Conservation (phyloP, 1,140 invertebrate genomes). For the Platyura marginata region DNA sequence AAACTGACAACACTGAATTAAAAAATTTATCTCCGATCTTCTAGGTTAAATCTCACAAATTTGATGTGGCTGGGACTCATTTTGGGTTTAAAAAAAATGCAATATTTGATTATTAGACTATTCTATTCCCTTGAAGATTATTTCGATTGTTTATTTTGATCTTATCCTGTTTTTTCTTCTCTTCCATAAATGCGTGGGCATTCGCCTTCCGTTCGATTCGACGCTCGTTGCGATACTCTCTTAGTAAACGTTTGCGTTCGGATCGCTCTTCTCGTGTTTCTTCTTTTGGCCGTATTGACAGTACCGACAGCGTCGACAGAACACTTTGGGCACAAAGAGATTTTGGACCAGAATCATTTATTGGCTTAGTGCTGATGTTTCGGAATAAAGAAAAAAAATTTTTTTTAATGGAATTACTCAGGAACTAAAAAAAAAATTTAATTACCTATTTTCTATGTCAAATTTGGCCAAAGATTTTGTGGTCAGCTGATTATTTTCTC, state of each 20-base stretch:
- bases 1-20: too few relatives aligned
- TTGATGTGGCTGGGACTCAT: too few relatives aligned
- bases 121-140: slow-evolving; percentile 50
- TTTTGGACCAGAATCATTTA: slow-evolving; percentile 27
- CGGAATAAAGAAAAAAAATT: not conserved
- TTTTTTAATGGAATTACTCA: not conserved
- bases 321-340: slow-evolving; percentile 42
- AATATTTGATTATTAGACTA: slow-evolving; percentile 38
- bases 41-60: too few relatives aligned
- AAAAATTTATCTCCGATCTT: too few relatives aligned
- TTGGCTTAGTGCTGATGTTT: slow-evolving; percentile 10
- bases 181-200: slow-evolving; percentile 68
- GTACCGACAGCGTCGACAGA: slow-evolving; percentile 42
- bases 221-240: slow-evolving; percentile 65
- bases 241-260: slow-evolving; percentile 62
- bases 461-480: slow-evolving; percentile 45
- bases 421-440: not conserved
- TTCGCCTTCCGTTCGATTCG: slow-evolving; percentile 77
- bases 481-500: slow-evolving; percentile 38
- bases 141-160: slow-evolving; percentile 51
- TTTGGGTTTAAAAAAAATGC: too few relatives aligned
- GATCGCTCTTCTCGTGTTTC: slow-evolving; percentile 69
- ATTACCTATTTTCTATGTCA: slow-evolving; percentile 29
- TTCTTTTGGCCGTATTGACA: slow-evolving; percentile 58
- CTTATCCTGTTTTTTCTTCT: slow-evolving; percentile 66